Evolutionary conservation across 2,797 vertebrate genomes (phyloP).

Genomic region (Lagodon rhomboides): DNA sequence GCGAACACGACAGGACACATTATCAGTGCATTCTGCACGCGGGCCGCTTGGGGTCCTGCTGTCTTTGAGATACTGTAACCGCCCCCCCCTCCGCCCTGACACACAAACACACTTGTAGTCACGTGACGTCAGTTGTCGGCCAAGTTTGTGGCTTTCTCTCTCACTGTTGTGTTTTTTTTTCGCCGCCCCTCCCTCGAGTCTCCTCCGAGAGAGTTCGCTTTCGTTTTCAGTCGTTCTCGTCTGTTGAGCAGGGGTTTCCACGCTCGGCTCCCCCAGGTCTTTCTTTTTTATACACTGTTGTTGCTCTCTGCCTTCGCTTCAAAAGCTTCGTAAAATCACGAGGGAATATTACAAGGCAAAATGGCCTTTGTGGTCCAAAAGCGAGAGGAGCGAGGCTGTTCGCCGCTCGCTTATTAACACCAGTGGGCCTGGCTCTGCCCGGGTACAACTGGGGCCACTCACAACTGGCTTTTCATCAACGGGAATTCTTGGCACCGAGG

Average conservation of each 20-base stretch:
- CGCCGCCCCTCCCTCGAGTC: conserved; percentile 13
- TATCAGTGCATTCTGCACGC: conserved; percentile 62
- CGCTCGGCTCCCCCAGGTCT: conserved; percentile 29
- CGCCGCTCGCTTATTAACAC: conserved; percentile 72
- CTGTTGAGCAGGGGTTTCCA: conserved; percentile 67
- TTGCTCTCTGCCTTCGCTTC: conserved; percentile 1
- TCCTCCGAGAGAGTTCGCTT: conserved; percentile 12
- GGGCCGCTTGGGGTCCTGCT: conserved; percentile 57
- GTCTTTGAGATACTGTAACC: conserved; percentile 67
- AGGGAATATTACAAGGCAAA: conserved; percentile 31
- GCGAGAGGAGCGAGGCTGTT: conserved; percentile 54
- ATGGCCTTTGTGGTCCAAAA: conserved; percentile 61
- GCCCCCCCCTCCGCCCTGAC: neutral
- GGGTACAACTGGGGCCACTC: conserved; percentile 67
- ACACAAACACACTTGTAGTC: conserved; percentile 34
- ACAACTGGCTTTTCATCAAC: conserved; percentile 73
- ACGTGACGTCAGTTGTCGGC: conserved; percentile 27
- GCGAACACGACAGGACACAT: conserved; percentile 68
- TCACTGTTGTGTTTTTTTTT: neutral
- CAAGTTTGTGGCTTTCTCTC: conserved; percentile 21
- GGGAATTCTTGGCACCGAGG: conserved; percentile 67
- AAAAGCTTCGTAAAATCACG: conserved; percentile 25
- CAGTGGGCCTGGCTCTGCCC: conserved; percentile 65
- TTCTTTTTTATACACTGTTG: neutral
- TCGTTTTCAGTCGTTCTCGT: conserved; percentile 31